Base-by-base conservation (phyloP, 2,888 invertebrate species). In the Dasypolia templi region DNA sequence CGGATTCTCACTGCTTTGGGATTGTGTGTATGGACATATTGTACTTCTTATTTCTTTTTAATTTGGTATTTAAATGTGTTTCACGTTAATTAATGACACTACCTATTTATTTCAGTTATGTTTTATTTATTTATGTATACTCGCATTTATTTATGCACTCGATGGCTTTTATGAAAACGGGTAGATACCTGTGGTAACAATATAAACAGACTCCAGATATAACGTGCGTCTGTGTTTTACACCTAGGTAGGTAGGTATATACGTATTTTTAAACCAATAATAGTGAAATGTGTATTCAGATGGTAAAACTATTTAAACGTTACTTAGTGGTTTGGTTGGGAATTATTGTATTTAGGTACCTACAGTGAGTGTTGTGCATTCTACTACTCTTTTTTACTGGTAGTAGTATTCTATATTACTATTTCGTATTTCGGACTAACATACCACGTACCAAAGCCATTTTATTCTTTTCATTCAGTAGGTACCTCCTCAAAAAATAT, bases 281-380 rank as follows among this genome's bases (percentile, higher is more conserved):
- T 51, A 42, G 12, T 35, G 49, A 29, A 39, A 49, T 65, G 35
- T 9, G 5, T 65, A 68, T 67, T 22, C 7, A 51, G 11, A 17
- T 17, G 17, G 3, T 12, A 39, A 29, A 69, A 68, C 12, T 29
- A 29, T 4, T 7, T 12, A n/a, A 29, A 68, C 19, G 29, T 17
- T n/a, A 17, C 29, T 0, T 17, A 19, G n/a, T 69, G n/a, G n/a
- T 51, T 51, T 69, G 69, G 29, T 51, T 69, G 22, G 26, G 3
- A 66, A 69, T 69, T 70, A n/a, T n/a, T n/a, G n/a, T 42, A 69
- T 69, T 69, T 69, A 69, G 49, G 49, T 69, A 69, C 51, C 29
- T 69, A 69, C 12, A n/a, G 26, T 22, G 22, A 29, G 17, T 49
- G 35, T 49, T 39, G 26, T 69, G 49, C 26, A 22, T 32, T n/a